phyloP scores from a whole-genome alignment of 2,888 invertebrate genomes.

The Myathropa florea region DNA sequence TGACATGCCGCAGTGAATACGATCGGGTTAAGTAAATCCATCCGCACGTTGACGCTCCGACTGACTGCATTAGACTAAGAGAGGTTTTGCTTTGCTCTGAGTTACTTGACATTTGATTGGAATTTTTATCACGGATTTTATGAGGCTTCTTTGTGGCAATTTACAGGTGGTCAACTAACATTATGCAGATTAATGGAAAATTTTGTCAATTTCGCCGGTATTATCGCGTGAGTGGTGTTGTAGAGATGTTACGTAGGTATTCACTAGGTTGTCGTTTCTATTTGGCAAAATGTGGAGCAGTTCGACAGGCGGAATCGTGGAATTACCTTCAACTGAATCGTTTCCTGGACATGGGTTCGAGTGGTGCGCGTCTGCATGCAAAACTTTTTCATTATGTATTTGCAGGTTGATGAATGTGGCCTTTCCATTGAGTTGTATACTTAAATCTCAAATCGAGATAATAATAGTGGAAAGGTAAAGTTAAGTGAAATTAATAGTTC shows the following conservation, averaged over 20 bases:
- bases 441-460: not conserved
- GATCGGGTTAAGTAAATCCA: constrained; percentile 40
- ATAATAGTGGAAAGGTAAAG: not conserved
- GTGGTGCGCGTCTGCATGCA: not conserved
- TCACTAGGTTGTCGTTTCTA: not conserved
- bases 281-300: constrained; percentile 9
- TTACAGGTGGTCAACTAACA: constrained; percentile 15
- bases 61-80: not conserved
- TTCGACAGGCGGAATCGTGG: not conserved
- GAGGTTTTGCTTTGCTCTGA: not conserved
- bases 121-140: constrained; percentile 32
- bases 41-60: not conserved
- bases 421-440: not conserved
- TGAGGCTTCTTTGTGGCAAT: constrained; percentile 7
- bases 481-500: not conserved
- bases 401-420: not conserved
- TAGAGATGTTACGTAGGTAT: constrained; percentile 3
- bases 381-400: not conserved
- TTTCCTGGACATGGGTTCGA: not conserved
- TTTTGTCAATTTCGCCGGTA: constrained; percentile 11
- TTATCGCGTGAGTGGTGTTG: not conserved
- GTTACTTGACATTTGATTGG: constrained; percentile 14
- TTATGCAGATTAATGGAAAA: constrained; percentile 48
- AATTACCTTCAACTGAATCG: not conserved
- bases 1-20: constrained; percentile 11